Evolutionary conservation across 2,113 vertebrate genomes (phyloP).

Genomic region (Dascyllus trimaculatus): DNA sequence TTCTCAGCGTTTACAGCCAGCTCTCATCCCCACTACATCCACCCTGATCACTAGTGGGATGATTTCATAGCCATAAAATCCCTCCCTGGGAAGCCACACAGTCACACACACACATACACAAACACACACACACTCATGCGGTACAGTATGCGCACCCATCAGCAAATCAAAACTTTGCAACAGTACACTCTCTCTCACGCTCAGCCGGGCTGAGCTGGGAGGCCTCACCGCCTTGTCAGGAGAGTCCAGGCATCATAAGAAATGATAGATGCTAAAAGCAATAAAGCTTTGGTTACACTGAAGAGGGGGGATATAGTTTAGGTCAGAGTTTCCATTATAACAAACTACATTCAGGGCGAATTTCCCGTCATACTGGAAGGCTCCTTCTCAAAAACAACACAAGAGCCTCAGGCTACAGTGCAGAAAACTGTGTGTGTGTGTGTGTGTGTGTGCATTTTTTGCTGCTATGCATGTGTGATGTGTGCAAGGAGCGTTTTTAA

Average conservation of each 20-base stretch:
- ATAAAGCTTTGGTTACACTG: constrained; percentile 42
- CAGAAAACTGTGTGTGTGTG: constrained; percentile 15
- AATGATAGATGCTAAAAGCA: constrained; percentile 49
- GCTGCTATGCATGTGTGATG: background rate
- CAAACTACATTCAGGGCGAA: constrained; percentile 38
- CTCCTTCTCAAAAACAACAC: constrained; percentile 40
- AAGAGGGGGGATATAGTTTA: constrained; percentile 44
- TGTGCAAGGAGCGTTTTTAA: constrained; percentile 61
- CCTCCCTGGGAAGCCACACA: constrained; percentile 28
- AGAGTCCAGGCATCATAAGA: constrained; percentile 37
- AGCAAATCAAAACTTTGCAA: constrained; percentile 11
- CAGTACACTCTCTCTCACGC: background rate
- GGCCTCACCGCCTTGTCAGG: constrained; percentile 13
- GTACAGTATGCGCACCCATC: background rate
- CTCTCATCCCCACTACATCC: constrained; percentile 30
- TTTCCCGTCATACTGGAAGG: constrained; percentile 28
- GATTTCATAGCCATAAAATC: constrained; percentile 68
- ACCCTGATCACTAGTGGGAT: constrained; percentile 44
- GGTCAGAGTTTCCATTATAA: constrained; percentile 74
- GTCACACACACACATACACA: background rate
- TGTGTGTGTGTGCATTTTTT: background rate
- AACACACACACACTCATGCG: background rate
- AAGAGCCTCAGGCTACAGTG: constrained; percentile 4
- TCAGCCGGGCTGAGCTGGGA: constrained; percentile 23
- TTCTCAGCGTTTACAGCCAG: constrained; percentile 33